phyloP scores from a whole-genome alignment of 2,113 vertebrate genomes.

The Tyto alba region DNA sequence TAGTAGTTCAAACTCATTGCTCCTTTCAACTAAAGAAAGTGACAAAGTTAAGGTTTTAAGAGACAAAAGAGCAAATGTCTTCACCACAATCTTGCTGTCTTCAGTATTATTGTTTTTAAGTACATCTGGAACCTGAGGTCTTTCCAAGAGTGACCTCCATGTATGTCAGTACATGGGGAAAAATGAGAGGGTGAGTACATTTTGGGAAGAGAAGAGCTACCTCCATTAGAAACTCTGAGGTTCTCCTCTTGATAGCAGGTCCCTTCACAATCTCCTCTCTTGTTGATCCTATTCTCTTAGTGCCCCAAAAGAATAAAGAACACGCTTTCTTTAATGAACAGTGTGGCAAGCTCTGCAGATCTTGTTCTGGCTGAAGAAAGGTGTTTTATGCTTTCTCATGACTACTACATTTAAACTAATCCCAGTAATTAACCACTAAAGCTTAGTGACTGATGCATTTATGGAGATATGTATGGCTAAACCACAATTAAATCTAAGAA shows the following conservation, averaged over 20 bases:
- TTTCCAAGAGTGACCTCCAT: background rate
- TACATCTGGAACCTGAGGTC: background rate
- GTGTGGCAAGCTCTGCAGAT: background rate
- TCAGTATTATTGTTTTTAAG: background rate
- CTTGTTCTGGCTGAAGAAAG: background rate
- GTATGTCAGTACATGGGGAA: background rate
- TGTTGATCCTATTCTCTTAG: background rate
- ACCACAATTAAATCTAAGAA: background rate
- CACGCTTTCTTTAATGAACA: background rate
- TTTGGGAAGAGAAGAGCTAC: background rate
- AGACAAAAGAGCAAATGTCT: background rate
- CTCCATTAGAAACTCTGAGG: accelerated
- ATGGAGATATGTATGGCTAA: background rate
- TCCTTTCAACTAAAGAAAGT: background rate
- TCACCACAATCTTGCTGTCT: background rate
- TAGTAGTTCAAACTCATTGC: background rate
- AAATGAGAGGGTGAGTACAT: background rate
- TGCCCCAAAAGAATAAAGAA: background rate
- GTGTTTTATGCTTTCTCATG: background rate
- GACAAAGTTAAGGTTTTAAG: background rate
- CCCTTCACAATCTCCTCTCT: background rate
- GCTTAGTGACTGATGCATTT: background rate
- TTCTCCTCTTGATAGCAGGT: background rate
- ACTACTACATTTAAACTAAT: background rate
- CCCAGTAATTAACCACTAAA: background rate